A percentile compares a stretch with the other conserved stretches of the same genome.
Conservation (phyloP, 1,140 invertebrate species). For the Drosophila nigrodunni region DNA sequence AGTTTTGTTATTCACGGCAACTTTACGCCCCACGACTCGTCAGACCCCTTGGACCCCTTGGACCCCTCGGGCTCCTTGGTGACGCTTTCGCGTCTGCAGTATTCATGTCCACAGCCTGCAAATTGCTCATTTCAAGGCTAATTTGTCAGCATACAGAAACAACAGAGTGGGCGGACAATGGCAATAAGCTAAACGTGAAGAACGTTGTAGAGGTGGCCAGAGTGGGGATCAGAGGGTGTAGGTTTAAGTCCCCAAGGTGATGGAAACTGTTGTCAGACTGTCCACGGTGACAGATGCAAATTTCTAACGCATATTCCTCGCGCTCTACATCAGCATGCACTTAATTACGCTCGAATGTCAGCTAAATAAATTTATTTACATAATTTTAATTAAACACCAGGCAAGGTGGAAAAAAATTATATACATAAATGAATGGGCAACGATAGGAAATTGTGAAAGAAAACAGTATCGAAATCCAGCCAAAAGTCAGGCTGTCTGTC, state of each 20-base stretch:
- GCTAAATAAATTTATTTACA: conserved; percentile 83
- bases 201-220: background rate
- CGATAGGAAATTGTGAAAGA: conserved; percentile 44
- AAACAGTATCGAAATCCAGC: conserved; percentile 43
- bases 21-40: conserved; percentile 28
- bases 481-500: conserved; percentile 61
- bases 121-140: conserved; percentile 83
- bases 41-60: background rate
- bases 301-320: conserved; percentile 25
- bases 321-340: conserved; percentile 43
- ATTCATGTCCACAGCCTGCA: conserved; percentile 62
- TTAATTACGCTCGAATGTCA: conserved; percentile 70
- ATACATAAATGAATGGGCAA: background rate
- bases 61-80: background rate
- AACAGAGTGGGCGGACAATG: conserved; percentile 26
- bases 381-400: conserved; percentile 78
- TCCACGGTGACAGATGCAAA: conserved; percentile 68
- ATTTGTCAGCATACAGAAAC: conserved; percentile 71
- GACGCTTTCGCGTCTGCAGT: background rate
- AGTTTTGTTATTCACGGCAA: conserved; percentile 68
- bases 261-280: conserved; percentile 26
- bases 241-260: conserved; percentile 38
- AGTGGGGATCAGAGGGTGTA: background rate
- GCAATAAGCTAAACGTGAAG: conserved; percentile 17
- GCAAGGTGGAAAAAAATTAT: background rate